Conservation (phyloP, 2,113 vertebrate genomes). For the Sarotherodon lohbergeri region DNA sequence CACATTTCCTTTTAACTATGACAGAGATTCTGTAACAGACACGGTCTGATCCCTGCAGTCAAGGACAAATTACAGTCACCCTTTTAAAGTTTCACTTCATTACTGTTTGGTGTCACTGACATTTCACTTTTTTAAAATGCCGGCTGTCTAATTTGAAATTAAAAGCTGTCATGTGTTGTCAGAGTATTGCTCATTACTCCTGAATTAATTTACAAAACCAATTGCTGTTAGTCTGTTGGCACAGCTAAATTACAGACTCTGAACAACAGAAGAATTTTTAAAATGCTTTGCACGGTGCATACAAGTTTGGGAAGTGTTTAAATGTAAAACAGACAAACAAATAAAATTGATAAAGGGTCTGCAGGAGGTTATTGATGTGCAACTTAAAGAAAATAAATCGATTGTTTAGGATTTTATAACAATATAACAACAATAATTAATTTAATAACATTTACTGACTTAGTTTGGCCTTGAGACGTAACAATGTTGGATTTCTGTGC, state of each 20-base stretch:
- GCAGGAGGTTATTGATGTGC: neutral
- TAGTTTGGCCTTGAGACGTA: neutral
- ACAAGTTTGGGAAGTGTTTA: neutral
- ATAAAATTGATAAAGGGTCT: neutral
- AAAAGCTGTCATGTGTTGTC: neutral
- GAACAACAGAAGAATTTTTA: neutral
- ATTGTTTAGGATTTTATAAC: neutral
- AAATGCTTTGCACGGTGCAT: neutral
- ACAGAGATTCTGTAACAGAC: neutral
- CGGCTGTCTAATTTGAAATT: neutral
- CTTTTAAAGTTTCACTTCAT: neutral
- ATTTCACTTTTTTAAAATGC: neutral
- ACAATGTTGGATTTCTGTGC: conserved; percentile 13
- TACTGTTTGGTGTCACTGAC: neutral
- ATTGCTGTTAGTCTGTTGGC: neutral
- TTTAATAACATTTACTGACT: neutral
- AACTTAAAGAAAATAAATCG: neutral
- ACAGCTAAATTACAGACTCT: neutral
- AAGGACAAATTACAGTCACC: neutral
- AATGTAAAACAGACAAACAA: neutral
- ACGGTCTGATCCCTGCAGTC: neutral
- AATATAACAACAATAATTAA: fast-evolving
- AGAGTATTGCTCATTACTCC: neutral
- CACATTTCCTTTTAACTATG: neutral
- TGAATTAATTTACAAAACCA: neutral